Base-by-base conservation (phyloP, 2,888 invertebrate species). In the Callyntrura sp. region DNA sequence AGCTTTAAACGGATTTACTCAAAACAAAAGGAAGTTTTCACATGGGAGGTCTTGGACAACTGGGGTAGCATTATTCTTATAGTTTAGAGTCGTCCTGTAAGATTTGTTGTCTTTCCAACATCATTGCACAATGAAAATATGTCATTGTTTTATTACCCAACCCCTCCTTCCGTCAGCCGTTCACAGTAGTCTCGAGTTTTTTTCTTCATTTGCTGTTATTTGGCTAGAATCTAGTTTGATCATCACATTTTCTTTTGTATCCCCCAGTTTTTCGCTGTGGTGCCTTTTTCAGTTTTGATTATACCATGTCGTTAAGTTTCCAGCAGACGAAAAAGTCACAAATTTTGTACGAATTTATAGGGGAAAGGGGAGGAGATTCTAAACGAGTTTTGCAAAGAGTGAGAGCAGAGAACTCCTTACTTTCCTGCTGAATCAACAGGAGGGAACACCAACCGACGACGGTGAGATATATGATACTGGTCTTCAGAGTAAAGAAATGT, bases 61-160 rank as follows among this genome's bases (percentile, higher is more conserved):
- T 60, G 20, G 60, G 11, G n/a, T n/a, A n/a, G 14, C 12, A 17
- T 60, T 60, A 20, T 23, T 20, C 23, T 20, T 60, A 4, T 60
- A 3, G 45, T 45, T 70, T 73, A 55, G 14, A 3, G 35, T 11
- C 23, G 85, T 60, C 48, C 76, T 79, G 45, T 55, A 79, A n/a
- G n/a, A 86, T 86, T 86, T 86, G 86, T 86, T 86, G 65, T 86
- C 86, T 62, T 86, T 86, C 79, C 9, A 55, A 5, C 55, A 55
- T 3, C 11, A 55, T 8, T 14, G 9, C 20, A 2, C 23, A 20
- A n/a, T n/a, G n/a, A n/a, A n/a, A n/a, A n/a, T n/a, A n/a, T n/a
- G n/a, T n/a, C n/a, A n/a, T n/a, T n/a, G n/a, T n/a, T n/a, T n/a
- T 6, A 60, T 23, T 17, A 68, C 8, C 35, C 35, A 48, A 57